A percentile compares a stretch with the other conserved stretches of the same genome.
Evolutionary conservation across 2,888 invertebrate species (phyloP).

Genomic region (Eristalinus aeneus): DNA sequence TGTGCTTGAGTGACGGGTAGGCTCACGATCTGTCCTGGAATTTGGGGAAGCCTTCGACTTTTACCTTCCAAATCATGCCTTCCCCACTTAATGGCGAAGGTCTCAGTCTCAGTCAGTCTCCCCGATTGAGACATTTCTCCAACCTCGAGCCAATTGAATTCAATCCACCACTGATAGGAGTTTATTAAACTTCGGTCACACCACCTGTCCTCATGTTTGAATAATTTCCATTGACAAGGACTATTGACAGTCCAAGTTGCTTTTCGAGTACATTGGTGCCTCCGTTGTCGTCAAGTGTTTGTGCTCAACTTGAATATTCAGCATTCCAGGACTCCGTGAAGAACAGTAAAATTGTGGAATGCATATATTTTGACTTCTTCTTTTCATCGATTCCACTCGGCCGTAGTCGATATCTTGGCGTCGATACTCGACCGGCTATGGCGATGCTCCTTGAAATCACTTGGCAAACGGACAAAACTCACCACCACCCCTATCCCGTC

Average conservation of each 20-base stretch:
- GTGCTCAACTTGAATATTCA: constrained; percentile 12
- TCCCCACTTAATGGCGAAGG: too few relatives aligned
- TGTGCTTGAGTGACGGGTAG: background rate
- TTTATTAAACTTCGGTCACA: background rate
- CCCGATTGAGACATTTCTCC: background rate
- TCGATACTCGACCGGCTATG: background rate
- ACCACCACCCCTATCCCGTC: background rate
- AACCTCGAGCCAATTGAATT: background rate
- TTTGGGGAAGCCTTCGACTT: too few relatives aligned
- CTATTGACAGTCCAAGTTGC: background rate
- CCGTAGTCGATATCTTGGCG: background rate
- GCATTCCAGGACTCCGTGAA: constrained; percentile 17
- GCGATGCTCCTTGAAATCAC: constrained; percentile 1
- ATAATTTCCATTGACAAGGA: background rate
- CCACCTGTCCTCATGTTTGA: background rate
- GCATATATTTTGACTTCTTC: constrained; percentile 39
- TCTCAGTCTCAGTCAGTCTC: too few relatives aligned
- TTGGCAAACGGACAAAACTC: background rate
- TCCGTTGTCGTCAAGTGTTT: background rate
- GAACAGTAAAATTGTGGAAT: constrained; percentile 20
- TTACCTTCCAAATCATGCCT: too few relatives aligned
- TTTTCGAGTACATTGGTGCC: background rate
- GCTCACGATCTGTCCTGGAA: too few relatives aligned
- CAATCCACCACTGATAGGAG: background rate
- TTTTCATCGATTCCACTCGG: constrained; percentile 27